Conservation (phyloP, 2,888 invertebrate genomes). For the Eristalis pertinax region DNA sequence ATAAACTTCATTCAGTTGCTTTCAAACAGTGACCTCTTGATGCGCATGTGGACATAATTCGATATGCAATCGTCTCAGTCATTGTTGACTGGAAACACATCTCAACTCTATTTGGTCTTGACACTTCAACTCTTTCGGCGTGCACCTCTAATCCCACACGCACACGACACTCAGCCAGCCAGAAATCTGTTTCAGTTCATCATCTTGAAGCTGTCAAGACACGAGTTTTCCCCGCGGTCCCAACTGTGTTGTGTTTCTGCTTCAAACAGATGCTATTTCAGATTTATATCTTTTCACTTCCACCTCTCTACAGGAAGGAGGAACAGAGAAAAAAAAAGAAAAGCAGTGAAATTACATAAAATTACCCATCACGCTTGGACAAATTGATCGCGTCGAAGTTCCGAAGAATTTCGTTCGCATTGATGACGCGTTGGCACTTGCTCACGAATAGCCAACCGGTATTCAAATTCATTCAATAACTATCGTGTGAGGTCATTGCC, state of each 20-base stretch:
- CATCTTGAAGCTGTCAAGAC: background rate
- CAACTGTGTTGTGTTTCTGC: background rate
- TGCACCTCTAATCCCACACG: background rate
- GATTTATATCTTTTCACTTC: background rate
- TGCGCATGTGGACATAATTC: no score
- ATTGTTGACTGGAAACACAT: background rate
- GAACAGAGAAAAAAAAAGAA: background rate
- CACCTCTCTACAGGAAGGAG: background rate
- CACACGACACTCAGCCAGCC: background rate
- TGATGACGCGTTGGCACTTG: constrained; percentile 25
- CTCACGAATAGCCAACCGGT: constrained; percentile 36
- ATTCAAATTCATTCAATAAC: constrained; percentile 49
- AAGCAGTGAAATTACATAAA: constrained; percentile 49
- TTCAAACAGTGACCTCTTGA: no score
- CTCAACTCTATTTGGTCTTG: background rate
- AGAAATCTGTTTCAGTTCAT: background rate
- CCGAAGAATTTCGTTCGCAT: background rate
- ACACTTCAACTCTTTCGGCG: background rate
- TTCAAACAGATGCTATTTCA: no score
- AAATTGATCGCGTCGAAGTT: constrained; percentile 20
- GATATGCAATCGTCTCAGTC: background rate
- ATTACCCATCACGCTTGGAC: constrained; percentile 44
- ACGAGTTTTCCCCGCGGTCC: background rate
- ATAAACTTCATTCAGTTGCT: no score
- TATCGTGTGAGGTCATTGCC: constrained; percentile 66